A percentile compares a stretch with the other conserved stretches of the same genome.
These are phyloP conservation scores for Malurus alboscapulatus DNA, from an alignment of 2,113 vertebrate species.

Conservation along the genomic window DNA sequence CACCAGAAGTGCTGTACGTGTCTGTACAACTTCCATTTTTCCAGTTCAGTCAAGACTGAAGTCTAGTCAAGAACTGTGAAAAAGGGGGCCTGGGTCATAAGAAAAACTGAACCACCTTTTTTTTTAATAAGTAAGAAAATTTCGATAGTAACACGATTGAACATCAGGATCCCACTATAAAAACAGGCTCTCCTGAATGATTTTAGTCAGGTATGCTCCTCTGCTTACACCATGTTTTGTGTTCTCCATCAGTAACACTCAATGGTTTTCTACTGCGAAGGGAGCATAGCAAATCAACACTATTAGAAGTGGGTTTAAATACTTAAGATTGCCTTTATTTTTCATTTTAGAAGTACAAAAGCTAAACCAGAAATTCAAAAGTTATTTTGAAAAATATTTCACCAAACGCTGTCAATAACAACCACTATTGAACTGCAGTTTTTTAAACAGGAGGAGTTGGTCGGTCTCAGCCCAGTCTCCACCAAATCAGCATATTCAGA, in stretches of 20 bases:
- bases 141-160: not conserved
- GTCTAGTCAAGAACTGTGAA: not conserved
- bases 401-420: not conserved
- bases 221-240: not conserved
- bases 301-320: not conserved
- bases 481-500: not conserved
- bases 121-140: not conserved
- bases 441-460: not conserved
- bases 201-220: not conserved
- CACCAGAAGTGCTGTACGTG: accelerated
- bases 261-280: not conserved
- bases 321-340: not conserved
- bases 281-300: not conserved
- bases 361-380: not conserved
- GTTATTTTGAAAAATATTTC: not conserved
- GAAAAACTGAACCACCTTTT: not conserved
- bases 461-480: not conserved
- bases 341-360: not conserved
- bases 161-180: not conserved
- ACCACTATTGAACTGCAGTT: accelerated
- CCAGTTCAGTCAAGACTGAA: not conserved
- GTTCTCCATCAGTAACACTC: not conserved
- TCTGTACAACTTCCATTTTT: not conserved
- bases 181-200: not conserved
- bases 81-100: not conserved